Conservation (phyloP, 2,797 vertebrate genomes). For the Fundulus diaphanus region DNA sequence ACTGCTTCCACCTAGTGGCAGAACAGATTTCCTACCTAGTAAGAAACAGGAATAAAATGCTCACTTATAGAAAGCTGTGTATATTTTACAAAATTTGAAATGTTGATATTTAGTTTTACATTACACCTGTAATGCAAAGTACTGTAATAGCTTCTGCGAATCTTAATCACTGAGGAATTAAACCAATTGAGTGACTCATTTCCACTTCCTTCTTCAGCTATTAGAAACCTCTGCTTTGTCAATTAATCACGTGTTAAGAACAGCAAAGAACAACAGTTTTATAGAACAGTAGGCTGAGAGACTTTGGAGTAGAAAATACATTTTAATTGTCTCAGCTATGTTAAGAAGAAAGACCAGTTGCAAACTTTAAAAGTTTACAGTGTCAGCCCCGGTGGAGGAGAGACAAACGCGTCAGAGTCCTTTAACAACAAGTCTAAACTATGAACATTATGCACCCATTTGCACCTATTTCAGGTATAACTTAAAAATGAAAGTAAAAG, state of each 20-base stretch:
- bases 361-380: not conserved
- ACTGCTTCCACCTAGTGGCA: conserved; percentile 65
- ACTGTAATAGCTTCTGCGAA: not conserved
- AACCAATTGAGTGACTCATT: not conserved
- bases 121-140: not conserved
- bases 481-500: not conserved
- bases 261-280: not conserved
- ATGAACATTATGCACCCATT: not conserved
- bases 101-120: not conserved
- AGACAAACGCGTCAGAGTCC: not conserved
- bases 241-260: not conserved
- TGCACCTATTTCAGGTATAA: not conserved
- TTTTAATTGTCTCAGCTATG: not conserved
- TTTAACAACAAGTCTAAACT: not conserved
- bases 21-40: not conserved
- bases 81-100: not conserved
- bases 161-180: not conserved
- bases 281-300: not conserved
- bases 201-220: not conserved
- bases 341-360: not conserved
- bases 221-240: not conserved
- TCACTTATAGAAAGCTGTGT: not conserved
- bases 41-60: not conserved
- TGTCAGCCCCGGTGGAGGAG: not conserved
- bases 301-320: not conserved